Evolutionary conservation across 2,888 invertebrate species (phyloP).

Genomic region (Archips xylosteana): DNA sequence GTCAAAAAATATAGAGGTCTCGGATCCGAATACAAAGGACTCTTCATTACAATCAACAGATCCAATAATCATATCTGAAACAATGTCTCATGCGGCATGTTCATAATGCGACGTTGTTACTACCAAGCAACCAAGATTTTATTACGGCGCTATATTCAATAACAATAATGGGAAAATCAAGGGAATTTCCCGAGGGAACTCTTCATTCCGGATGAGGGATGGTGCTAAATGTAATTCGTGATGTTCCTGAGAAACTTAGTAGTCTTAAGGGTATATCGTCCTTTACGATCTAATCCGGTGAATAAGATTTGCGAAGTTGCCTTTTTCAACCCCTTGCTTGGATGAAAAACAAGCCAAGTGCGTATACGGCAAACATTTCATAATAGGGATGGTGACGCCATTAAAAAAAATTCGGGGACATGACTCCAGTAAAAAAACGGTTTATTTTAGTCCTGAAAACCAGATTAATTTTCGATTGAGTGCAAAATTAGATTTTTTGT

Average conservation of each 20-base stretch:
- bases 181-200: slow-evolving; percentile 40
- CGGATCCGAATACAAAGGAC: no score
- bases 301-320: neutral
- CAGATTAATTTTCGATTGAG: no score
- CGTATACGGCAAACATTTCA: no score
- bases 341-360: neutral
- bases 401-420: no score
- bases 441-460: no score
- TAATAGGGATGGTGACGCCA: no score
- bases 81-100: neutral
- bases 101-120: neutral
- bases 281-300: slow-evolving; percentile 5
- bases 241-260: slow-evolving; percentile 16
- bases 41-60: no score
- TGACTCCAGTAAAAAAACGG: no score
- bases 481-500: no score
- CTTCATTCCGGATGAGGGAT: slow-evolving; percentile 31
- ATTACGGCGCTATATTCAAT: slow-evolving; percentile 30
- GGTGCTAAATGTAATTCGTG: slow-evolving; percentile 30
- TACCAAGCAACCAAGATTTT: neutral
- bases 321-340: neutral
- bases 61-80: neutral
- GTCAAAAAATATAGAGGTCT: no score
- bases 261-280: slow-evolving; percentile 8
- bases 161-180: slow-evolving; percentile 42